Evolutionary conservation across 2,888 invertebrate species (phyloP).

Genomic region (Argyresthia goedartella): DNA sequence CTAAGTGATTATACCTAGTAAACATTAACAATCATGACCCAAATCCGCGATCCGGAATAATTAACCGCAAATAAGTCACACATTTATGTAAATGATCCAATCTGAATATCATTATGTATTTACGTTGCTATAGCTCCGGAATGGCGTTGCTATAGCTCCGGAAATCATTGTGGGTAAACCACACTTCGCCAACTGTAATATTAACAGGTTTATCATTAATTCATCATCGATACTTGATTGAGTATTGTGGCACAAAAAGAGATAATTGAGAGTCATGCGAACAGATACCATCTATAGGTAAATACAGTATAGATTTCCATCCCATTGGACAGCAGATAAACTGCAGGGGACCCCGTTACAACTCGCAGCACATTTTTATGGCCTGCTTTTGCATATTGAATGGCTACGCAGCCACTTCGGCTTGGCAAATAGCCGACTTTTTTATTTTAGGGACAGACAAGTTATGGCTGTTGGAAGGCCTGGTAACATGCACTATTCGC

Average conservation of each 20-base stretch:
- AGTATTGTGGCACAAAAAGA: neutral
- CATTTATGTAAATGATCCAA: too few species aligned
- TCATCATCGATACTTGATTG: too few species aligned
- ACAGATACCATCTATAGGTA: too few species aligned
- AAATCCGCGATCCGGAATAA: too few species aligned
- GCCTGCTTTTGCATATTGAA: slow-evolving; percentile 36
- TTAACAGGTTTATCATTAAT: neutral
- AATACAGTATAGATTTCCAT: slow-evolving; percentile 26
- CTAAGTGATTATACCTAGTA: too few species aligned
- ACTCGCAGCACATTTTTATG: slow-evolving; percentile 29
- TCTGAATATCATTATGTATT: too few species aligned
- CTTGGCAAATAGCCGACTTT: slow-evolving; percentile 27
- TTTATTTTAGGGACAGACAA: slow-evolving; percentile 19
- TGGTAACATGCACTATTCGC: slow-evolving; percentile 1
- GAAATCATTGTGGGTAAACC: too few species aligned
- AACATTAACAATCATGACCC: too few species aligned
- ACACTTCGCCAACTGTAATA: slow-evolving; percentile 1
- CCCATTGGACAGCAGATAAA: slow-evolving; percentile 44
- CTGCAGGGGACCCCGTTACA: slow-evolving; percentile 40
- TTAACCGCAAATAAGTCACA: too few species aligned
- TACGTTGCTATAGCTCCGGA: too few species aligned
- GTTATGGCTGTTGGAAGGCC: slow-evolving; percentile 11
- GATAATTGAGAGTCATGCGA: too few species aligned
- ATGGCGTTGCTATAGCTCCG: too few species aligned
- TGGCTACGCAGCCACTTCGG: slow-evolving; percentile 20